Conservation (phyloP, 2,113 vertebrate species). For the Rafetus swinhoei region DNA sequence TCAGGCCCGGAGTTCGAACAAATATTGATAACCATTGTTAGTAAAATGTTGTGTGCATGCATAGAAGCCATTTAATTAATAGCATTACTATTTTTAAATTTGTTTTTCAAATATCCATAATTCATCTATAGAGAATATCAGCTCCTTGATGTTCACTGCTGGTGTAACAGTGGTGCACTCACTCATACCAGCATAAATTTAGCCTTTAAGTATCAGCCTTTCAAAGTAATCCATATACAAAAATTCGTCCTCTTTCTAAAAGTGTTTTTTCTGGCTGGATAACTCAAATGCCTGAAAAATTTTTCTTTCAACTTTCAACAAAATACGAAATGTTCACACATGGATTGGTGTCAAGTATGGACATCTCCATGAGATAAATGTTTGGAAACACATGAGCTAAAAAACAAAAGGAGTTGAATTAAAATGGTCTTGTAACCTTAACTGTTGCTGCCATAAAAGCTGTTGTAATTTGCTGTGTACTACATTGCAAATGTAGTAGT, state of each 20-base stretch:
- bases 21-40: background rate
- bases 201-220: slow-evolving; percentile 33
- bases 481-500: background rate
- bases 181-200: slow-evolving; percentile 32
- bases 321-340: background rate
- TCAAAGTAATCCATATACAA: slow-evolving; percentile 16
- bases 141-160: background rate
- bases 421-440: background rate
- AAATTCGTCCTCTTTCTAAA: background rate
- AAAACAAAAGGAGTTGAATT: background rate
- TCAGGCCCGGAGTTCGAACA: slow-evolving; percentile 9
- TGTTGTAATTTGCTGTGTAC: background rate
- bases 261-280: background rate
- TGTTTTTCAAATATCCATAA: background rate
- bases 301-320: background rate
- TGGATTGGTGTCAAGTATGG: background rate
- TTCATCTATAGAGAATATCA: background rate
- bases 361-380: background rate
- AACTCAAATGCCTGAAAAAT: background rate
- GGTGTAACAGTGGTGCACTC: slow-evolving; percentile 8
- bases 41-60: background rate
- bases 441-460: background rate
- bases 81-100: background rate
- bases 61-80: background rate
- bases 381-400: background rate